phyloP scores from a whole-genome alignment of 2,888 invertebrate genomes.

The Rhamphomyia laevipes region DNA sequence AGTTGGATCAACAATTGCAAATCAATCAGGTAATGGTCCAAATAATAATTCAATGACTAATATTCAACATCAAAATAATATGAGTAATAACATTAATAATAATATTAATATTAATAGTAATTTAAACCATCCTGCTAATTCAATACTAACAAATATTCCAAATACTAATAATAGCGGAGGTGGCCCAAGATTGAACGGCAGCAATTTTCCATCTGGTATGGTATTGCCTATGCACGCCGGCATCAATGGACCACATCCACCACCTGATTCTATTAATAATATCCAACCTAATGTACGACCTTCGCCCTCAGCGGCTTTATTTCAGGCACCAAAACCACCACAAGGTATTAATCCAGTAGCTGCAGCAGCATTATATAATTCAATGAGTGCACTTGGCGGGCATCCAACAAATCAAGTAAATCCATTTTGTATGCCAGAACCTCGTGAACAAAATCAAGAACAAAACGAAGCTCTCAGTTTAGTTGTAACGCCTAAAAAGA shows the following conservation, averaged over 20 bases:
- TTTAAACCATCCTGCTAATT: conserved; percentile 15
- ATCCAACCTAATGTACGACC: conserved; percentile 54
- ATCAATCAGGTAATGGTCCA: conserved; percentile 38
- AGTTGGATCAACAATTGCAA: conserved; percentile 24
- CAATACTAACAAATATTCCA: conserved; percentile 9
- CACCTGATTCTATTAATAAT: conserved; percentile 39
- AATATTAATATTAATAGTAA: conserved; percentile 20
- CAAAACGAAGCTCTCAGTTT: conserved; percentile 90
- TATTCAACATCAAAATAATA: conserved; percentile 20
- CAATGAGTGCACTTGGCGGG: conserved; percentile 45
- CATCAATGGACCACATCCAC: conserved; percentile 24
- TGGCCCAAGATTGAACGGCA: conserved; percentile 49
- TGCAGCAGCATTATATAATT: conserved; percentile 51
- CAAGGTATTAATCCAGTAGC: conserved; percentile 44
- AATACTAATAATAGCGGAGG: conserved; percentile 21
- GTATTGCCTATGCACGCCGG: conserved; percentile 40
- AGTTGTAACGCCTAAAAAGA: conserved; percentile 91
- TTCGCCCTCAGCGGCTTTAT: conserved; percentile 60
- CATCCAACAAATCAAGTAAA: conserved; percentile 28
- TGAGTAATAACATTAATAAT: conserved; percentile 32
- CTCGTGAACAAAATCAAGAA: conserved; percentile 60
- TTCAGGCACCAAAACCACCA: conserved; percentile 75
- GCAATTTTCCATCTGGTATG: conserved; percentile 41
- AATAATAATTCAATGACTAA: conserved; percentile 34
- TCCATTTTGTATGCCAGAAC: conserved; percentile 49